Percentiles rank a stretch among this genome's conserved stretches.
Evolutionary conservation across 2,888 invertebrate species (phyloP).

Genomic region (Idaea aversata): DNA sequence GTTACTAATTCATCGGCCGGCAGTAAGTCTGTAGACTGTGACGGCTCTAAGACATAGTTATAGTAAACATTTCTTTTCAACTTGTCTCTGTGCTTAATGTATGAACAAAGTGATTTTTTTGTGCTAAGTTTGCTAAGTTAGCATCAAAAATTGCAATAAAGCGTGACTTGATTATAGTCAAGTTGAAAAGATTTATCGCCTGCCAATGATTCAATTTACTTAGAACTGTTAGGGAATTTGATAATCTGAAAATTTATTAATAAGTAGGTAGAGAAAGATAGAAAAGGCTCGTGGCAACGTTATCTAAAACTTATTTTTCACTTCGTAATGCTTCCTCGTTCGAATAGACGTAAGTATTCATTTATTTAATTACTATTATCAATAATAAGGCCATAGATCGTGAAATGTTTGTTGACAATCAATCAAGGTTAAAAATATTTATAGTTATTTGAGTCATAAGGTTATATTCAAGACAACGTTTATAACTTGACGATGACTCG

Average conservation of each 20-base stretch:
- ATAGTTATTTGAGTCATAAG: no score
- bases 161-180: conserved; percentile 44
- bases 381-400: background rate
- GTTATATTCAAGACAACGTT: no score
- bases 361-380: background rate
- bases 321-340: background rate
- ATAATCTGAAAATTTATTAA: conserved; percentile 4
- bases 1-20: no score
- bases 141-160: conserved; percentile 31
- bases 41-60: background rate
- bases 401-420: background rate
- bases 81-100: conserved; percentile 51
- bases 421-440: background rate
- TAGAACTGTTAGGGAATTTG: background rate
- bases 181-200: conserved; percentile 66
- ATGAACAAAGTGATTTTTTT: conserved; percentile 33
- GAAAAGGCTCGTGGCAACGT: background rate
- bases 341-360: background rate
- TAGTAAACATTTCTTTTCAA: conserved; percentile 55
- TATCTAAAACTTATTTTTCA: background rate
- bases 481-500: no score
- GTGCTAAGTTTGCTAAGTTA: conserved; percentile 26
- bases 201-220: conserved; percentile 57
- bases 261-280: background rate
- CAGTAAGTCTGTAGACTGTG: background rate